Evolutionary conservation across 2,113 vertebrate species (phyloP).

Genomic region (Hylia prasina): DNA sequence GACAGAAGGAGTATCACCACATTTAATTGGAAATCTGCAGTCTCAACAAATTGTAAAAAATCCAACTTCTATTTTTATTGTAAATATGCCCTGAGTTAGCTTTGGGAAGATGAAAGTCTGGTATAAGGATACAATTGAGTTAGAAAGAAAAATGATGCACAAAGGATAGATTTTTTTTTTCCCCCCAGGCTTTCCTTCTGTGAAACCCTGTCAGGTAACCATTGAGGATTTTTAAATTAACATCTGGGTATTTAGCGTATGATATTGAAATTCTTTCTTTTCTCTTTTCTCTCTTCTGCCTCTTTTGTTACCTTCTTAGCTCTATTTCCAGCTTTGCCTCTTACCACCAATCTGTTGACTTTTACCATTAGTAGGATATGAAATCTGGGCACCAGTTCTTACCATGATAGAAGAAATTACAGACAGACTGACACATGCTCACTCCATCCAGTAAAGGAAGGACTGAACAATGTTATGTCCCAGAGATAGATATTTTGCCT

Average conservation of each 20-base stretch:
- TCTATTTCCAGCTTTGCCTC: neutral
- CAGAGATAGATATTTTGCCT: neutral
- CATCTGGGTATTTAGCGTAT: neutral
- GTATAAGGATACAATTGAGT: neutral
- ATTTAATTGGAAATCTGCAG: constrained; percentile 26
- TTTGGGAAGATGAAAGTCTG: constrained; percentile 29
- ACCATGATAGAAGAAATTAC: neutral
- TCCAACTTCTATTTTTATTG: constrained; percentile 19
- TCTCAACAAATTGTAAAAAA: constrained; percentile 25
- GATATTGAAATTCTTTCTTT: neutral
- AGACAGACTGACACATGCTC: neutral
- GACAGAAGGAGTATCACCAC: neutral
- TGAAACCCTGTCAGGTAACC: neutral
- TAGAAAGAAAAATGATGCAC: neutral
- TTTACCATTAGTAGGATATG: neutral
- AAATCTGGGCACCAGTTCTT: neutral
- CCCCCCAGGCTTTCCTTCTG: neutral
- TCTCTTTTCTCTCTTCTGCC: neutral
- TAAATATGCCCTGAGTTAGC: constrained; percentile 1
- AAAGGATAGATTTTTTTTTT: neutral
- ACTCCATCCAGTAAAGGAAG: neutral
- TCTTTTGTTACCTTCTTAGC: neutral
- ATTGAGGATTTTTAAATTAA: neutral
- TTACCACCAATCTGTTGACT: neutral
- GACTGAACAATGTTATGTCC: neutral